These are phyloP conservation scores for Argyrosomus regius DNA, from an alignment of 2,797 vertebrate genomes.

Conservation along the genomic window DNA sequence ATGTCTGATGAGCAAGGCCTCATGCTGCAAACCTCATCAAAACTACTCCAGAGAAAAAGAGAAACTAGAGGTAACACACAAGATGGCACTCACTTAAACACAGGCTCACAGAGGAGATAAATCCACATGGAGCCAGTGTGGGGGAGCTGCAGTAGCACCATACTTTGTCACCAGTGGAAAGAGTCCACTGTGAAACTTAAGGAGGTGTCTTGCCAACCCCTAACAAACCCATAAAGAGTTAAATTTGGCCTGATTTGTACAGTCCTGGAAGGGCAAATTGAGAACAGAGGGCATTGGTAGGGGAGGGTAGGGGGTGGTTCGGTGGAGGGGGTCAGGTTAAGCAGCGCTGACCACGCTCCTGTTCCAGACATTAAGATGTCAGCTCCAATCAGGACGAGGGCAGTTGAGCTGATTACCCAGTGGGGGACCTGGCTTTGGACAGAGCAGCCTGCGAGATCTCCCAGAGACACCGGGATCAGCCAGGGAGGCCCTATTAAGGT, in stretches of 20 bases:
- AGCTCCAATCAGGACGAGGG: slow-evolving; percentile 87
- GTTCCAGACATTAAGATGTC: slow-evolving; percentile 91
- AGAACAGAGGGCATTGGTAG: slow-evolving; percentile 79
- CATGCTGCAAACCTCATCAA: slow-evolving; percentile 56
- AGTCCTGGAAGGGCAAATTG: slow-evolving; percentile 87
- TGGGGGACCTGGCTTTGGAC: slow-evolving; percentile 84
- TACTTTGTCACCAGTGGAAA: slow-evolving; percentile 66
- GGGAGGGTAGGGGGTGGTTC: slow-evolving; percentile 48
- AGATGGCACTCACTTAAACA: slow-evolving; percentile 58
- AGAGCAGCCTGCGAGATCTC: slow-evolving; percentile 82
- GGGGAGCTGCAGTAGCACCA: slow-evolving; percentile 40
- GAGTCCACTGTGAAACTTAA: slow-evolving; percentile 81
- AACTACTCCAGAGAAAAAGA: slow-evolving; percentile 39
- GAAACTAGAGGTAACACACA: slow-evolving; percentile 51
- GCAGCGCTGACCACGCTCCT: slow-evolving; percentile 86
- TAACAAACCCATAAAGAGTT: slow-evolving; percentile 90
- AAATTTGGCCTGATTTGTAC: slow-evolving; percentile 89
- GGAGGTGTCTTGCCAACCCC: slow-evolving; percentile 70
- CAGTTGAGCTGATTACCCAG: slow-evolving; percentile 88
- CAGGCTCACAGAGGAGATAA: slow-evolving; percentile 66
- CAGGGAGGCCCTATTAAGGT: slow-evolving; percentile 84
- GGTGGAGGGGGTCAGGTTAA: slow-evolving; percentile 86
- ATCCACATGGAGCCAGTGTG: slow-evolving; percentile 64
- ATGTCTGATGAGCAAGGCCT: slow-evolving; percentile 44
- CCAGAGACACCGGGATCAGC: slow-evolving; percentile 83